phyloP scores from a whole-genome alignment of 2,113 vertebrate genomes.

The Ancistrus triradiatus region DNA sequence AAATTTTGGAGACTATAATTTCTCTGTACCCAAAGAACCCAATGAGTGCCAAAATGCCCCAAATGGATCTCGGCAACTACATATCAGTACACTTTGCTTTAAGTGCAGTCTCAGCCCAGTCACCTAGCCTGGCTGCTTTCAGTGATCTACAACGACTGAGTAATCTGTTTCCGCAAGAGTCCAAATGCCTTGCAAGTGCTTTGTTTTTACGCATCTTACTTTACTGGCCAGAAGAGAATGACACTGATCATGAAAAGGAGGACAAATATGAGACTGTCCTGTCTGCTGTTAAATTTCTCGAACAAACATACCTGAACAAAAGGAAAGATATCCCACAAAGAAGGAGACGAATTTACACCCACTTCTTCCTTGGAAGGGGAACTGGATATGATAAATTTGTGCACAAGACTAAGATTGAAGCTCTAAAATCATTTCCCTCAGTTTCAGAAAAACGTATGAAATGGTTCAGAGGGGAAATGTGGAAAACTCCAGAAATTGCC shows the following conservation, averaged over 20 bases:
- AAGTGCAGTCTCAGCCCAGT: conserved; percentile 60
- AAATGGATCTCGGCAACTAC: conserved; percentile 68
- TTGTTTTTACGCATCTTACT: conserved; percentile 71
- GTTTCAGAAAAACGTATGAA: conserved; percentile 68
- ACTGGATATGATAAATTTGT: conserved; percentile 70
- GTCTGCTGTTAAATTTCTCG: conserved; percentile 63
- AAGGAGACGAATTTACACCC: conserved; percentile 69
- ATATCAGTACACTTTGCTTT: conserved; percentile 67
- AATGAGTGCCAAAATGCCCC: conserved; percentile 49
- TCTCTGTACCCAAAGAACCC: conserved; percentile 62
- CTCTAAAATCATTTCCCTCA: conserved; percentile 51
- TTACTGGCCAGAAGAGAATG: conserved; percentile 75
- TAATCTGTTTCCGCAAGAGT: conserved; percentile 55
- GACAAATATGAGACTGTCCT: conserved; percentile 65
- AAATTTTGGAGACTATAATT: conserved; percentile 62
- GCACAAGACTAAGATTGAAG: conserved; percentile 68
- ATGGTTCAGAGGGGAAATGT: conserved; percentile 67
- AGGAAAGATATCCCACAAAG: conserved; percentile 67
- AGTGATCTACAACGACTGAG: conserved; percentile 62
- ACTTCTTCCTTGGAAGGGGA: conserved; percentile 72
- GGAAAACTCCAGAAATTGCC: conserved; percentile 55
- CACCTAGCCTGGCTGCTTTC: conserved; percentile 47
- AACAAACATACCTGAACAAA: conserved; percentile 60
- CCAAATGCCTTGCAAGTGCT: conserved; percentile 61
- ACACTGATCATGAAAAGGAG: conserved; percentile 57